Base-by-base conservation (phyloP, 2,797 vertebrate species). In the Myripristis jacobus region DNA sequence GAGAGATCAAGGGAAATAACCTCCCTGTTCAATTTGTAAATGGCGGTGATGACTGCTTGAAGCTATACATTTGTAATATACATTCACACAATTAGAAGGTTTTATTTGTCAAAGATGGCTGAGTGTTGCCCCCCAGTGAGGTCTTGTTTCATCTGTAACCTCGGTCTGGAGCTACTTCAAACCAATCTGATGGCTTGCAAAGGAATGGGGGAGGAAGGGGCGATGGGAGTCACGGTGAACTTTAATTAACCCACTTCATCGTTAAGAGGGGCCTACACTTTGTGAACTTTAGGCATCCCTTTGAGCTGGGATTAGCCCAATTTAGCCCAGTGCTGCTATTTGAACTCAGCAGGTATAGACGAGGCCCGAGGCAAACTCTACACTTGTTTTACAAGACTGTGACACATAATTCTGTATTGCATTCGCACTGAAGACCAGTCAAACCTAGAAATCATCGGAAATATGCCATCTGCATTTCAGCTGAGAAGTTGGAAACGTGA, bases 231-330 rank as follows among this genome's bases (percentile, higher is more conserved):
- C 86, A 83, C 63, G 77, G 73, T 57, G 65, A 83, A 79, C 79
- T 85, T 88, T 91, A 90, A 92, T 91, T 90, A 92, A 90, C 86
- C 86, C 79, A 77, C 73, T 81, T 87, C 82, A 86, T 91, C 90
- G 86, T 91, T 84, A 85, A 90, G 81, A 82, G 85, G 85, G 82
- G 78, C 79, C 79, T 78, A 86, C 73, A 84, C 80, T 90, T 89
- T 82, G 74, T 87, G 87, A 91, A 91, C 87, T 91, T 90, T 87
- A 87, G 83, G 88, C 87, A 86, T 90, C 81, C 88, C 89, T 90
- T 86, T 90, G 90, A 93, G 90, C 86, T 72, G 57, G 78, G 89
- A 93, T 93, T 91, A 91, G 83, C 87, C 87, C 82, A 90, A 83
- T 92, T 91, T 90, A 81, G 80, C 75, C 87, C 83, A 73, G 62